These are phyloP conservation scores for Xylota segnis DNA, from an alignment of 2,888 invertebrate species.

Conservation along the genomic window DNA sequence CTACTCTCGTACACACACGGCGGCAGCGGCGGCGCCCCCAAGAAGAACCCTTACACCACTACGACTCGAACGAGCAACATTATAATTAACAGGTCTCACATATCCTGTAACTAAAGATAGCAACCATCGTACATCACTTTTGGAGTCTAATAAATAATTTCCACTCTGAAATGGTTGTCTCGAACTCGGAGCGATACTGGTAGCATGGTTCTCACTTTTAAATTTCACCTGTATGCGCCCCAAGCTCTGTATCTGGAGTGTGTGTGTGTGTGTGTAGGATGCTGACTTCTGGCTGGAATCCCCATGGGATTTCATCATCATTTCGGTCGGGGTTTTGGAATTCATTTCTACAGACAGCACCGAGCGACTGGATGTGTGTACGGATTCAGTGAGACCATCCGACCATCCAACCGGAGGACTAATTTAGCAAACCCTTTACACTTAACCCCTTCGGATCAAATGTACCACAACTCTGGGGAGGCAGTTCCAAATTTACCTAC, in stretches of 20 bases:
- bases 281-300: slow-evolving; percentile 48
- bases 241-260: background rate
- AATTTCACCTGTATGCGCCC: slow-evolving; percentile 38
- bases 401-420: slow-evolving; percentile 29
- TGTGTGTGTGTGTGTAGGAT: slow-evolving; percentile 29
- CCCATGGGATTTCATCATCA: slow-evolving; percentile 53
- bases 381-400: slow-evolving; percentile 10
- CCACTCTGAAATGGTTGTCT: slow-evolving; percentile 54
- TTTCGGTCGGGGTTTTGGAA: slow-evolving; percentile 22
- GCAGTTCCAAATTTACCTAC: background rate
- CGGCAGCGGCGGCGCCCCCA: background rate
- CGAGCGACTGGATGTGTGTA: slow-evolving; percentile 16
- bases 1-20: background rate
- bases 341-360: slow-evolving; percentile 36
- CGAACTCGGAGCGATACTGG: slow-evolving; percentile 15
- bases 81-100: slow-evolving; percentile 72
- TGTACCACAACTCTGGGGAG: background rate
- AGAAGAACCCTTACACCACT: background rate
- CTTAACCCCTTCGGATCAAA: slow-evolving; percentile 25
- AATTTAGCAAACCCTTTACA: slow-evolving; percentile 50
- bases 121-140: slow-evolving; percentile 72
- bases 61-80: slow-evolving; percentile 21
- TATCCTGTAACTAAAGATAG: slow-evolving; percentile 75
- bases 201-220: slow-evolving; percentile 13
- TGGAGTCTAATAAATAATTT: slow-evolving; percentile 71